Conservation (phyloP, 2,113 vertebrate species). For the Albula glossodonta region DNA sequence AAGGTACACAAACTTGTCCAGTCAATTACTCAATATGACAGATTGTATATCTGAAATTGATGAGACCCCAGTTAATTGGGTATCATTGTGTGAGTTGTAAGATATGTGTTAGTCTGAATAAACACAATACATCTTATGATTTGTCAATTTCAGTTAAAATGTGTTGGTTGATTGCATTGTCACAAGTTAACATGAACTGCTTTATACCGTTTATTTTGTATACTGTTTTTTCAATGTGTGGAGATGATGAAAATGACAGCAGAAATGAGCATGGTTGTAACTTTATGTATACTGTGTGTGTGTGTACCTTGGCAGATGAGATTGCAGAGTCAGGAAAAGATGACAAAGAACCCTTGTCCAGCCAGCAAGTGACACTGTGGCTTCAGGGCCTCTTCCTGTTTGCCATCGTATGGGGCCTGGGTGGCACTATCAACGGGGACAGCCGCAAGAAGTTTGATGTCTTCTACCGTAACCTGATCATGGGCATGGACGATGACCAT, state of each 20-base stretch:
- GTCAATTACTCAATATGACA: not conserved
- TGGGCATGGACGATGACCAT: slow-evolving; percentile 67
- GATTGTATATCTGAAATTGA: not conserved
- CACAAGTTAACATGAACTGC: too few relatives aligned
- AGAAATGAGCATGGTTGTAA: not conserved
- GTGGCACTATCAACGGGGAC: slow-evolving; percentile 77
- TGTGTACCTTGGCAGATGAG: slow-evolving; percentile 75
- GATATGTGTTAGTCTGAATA: not conserved
- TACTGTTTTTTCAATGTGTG: not conserved
- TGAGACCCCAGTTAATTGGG: not conserved
- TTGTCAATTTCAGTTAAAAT: too few relatives aligned
- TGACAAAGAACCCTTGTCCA: slow-evolving; percentile 65
- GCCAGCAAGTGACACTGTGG: slow-evolving; percentile 81
- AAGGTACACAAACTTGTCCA: not conserved
- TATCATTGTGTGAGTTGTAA: not conserved
- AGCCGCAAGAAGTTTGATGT: slow-evolving; percentile 85
- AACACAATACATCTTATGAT: too few relatives aligned
- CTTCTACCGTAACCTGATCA: slow-evolving; percentile 81
- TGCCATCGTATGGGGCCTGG: slow-evolving; percentile 84
- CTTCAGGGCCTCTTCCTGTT: slow-evolving; percentile 87
- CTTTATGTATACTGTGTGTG: slow-evolving; percentile 9
- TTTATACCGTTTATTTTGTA: not conserved
- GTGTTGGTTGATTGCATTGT: not conserved
- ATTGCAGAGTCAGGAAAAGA: slow-evolving; percentile 55
- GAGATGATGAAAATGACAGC: not conserved